A percentile compares a stretch with the other conserved stretches of the same genome.
Evolutionary conservation across 2,888 invertebrate genomes (phyloP).

Genomic region (Bombyx huttoni): DNA sequence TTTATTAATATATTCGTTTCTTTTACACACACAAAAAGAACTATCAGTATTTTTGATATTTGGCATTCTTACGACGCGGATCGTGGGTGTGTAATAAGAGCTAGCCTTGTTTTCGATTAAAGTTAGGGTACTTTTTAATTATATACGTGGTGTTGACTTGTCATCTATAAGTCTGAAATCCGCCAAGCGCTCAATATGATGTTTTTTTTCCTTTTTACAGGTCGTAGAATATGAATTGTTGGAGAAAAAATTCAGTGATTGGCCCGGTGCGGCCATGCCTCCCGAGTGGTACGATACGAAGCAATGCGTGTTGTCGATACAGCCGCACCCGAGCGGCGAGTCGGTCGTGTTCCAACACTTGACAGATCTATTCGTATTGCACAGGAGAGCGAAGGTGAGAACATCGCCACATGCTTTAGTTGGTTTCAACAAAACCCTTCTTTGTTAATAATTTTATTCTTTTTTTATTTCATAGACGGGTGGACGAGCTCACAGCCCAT

Average conservation of each 20-base stretch:
- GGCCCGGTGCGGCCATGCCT: conserved; percentile 72
- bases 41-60: no score
- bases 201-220: conserved; percentile 43
- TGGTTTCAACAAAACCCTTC: no score
- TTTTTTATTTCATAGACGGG: no score
- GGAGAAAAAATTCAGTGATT: conserved; percentile 74
- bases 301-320: conserved; percentile 74
- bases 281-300: conserved; percentile 71
- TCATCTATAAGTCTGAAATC: neutral
- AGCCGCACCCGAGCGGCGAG: conserved; percentile 74
- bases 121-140: no score
- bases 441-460: neutral
- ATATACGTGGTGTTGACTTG: no score
- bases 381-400: conserved; percentile 24
- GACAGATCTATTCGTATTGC: conserved; percentile 71
- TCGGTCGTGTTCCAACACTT: conserved; percentile 83
- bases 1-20: no score
- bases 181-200: neutral
- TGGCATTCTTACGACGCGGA: no score
- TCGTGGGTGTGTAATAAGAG: no score
- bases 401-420: neutral
- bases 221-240: conserved; percentile 83
- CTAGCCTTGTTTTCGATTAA: no score
- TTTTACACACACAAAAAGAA: no score
- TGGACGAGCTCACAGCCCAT: no score